Conservation (phyloP, 1,140 invertebrate genomes). For the Leguminivora glycinivorella region DNA sequence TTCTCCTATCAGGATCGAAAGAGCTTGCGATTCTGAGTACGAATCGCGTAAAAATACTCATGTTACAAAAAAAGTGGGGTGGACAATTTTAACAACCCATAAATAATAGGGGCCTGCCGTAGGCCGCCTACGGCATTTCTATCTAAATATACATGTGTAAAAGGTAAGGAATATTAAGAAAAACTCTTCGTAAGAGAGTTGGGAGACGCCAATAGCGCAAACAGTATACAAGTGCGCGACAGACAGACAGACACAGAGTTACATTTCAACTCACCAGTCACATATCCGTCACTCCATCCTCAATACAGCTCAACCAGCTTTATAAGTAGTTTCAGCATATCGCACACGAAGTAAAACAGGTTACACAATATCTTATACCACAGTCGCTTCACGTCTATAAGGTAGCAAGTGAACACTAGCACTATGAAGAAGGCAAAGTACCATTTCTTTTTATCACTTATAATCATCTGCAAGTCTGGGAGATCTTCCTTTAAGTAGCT, state of each 20-base stretch:
- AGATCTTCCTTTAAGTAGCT: slow-evolving; percentile 39
- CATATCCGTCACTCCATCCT: slow-evolving; percentile 2
- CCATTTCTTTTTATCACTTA: slow-evolving; percentile 59
- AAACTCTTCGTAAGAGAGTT: too few relatives aligned
- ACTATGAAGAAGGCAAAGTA: slow-evolving; percentile 48
- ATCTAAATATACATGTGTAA: too few relatives aligned
- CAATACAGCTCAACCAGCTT: slow-evolving; percentile 33
- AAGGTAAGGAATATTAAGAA: too few relatives aligned
- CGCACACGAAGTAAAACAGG: slow-evolving; percentile 62
- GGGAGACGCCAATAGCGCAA: too few relatives aligned
- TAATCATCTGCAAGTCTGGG: slow-evolving; percentile 66
- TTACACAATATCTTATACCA: slow-evolving; percentile 66
- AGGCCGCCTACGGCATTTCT: too few relatives aligned
- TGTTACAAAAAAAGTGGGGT: too few relatives aligned
- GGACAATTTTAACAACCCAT: too few relatives aligned
- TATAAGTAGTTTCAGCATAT: slow-evolving; percentile 66
- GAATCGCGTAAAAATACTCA: too few relatives aligned
- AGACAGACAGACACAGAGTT: slow-evolving; percentile 45
- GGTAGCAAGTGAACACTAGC: slow-evolving; percentile 49
- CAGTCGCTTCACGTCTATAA: slow-evolving; percentile 61
- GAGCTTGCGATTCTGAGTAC: too few relatives aligned
- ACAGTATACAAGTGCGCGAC: too few relatives aligned
- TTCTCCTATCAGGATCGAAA: too few relatives aligned
- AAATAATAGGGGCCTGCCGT: too few relatives aligned
- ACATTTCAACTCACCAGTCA: background rate